Percentiles rank a stretch among this genome's conserved stretches.
Evolutionary conservation across 2,888 invertebrate species (phyloP).

Genomic region (Acleris literana): DNA sequence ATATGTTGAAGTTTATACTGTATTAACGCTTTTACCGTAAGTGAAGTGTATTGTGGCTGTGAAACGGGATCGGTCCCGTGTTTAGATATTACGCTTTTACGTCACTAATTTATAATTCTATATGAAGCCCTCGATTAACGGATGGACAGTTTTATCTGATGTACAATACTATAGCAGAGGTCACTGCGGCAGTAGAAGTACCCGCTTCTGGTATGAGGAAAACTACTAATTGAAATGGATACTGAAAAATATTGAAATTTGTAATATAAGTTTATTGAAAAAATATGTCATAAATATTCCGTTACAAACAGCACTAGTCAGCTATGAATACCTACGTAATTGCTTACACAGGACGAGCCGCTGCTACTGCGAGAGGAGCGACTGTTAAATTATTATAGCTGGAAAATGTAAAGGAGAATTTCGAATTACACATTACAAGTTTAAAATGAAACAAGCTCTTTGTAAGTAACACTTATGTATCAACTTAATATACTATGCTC

Average conservation of each 20-base stretch:
- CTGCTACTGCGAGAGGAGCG: background rate
- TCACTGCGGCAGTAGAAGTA: constrained; percentile 35
- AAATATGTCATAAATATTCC: constrained; percentile 50
- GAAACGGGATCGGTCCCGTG: constrained; percentile 70
- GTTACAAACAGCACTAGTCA: constrained; percentile 66
- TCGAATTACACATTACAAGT: constrained; percentile 24
- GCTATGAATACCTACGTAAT: constrained; percentile 49
- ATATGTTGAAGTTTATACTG: constrained; percentile 65
- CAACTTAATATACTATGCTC: constrained; percentile 31
- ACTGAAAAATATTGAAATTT: constrained; percentile 26
- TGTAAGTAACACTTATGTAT: constrained; percentile 35
- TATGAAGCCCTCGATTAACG: constrained; percentile 31
- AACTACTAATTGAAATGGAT: constrained; percentile 11
- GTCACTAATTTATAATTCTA: constrained; percentile 74
- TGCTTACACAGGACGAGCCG: constrained; percentile 37
- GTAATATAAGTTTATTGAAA: constrained; percentile 47
- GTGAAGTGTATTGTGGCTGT: constrained; percentile 80
- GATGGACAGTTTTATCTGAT: too few species aligned
- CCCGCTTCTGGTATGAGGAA: background rate
- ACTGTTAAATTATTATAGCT: constrained; percentile 12
- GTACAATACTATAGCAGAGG: constrained; percentile 13
- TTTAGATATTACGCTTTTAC: constrained; percentile 76
- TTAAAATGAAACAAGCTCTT: constrained; percentile 34
- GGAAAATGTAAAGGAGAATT: constrained; percentile 25
- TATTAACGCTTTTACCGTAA: constrained; percentile 73